Evolutionary conservation across 2,888 invertebrate species (phyloP).

Genomic region (Cryptocheilus praepositus): DNA sequence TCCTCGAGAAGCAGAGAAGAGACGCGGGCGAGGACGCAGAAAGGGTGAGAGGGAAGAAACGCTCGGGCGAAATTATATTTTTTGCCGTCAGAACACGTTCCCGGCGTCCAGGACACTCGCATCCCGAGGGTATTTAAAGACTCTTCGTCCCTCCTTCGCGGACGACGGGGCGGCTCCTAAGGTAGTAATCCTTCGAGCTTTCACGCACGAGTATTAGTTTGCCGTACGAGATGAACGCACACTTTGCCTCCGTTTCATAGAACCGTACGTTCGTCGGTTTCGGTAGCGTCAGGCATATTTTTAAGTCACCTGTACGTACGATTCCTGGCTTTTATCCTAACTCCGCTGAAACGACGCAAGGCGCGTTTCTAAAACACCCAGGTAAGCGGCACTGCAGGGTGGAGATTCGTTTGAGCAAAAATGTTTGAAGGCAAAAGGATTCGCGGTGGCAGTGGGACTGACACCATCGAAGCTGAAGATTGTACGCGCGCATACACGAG

Average conservation of each 20-base stretch:
- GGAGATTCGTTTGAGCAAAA: no score
- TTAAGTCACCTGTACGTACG: no score
- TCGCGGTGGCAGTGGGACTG: neutral
- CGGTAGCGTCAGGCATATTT: conserved; percentile 15
- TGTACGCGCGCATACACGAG: neutral
- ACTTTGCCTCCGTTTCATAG: no score
- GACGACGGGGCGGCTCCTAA: conserved; percentile 58
- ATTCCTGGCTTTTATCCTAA: no score
- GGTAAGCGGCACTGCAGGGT: no score
- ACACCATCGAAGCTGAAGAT: neutral
- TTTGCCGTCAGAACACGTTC: conserved; percentile 69
- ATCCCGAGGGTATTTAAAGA: conserved; percentile 73
- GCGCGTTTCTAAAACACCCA: no score
- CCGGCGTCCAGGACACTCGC: conserved; percentile 63
- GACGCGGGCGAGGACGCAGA: conserved; percentile 5
- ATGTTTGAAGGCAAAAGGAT: neutral
- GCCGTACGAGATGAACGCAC: conserved; percentile 35
- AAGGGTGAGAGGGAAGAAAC: conserved; percentile 4
- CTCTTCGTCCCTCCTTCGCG: conserved; percentile 65
- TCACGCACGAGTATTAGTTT: conserved; percentile 60
- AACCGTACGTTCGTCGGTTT: neutral
- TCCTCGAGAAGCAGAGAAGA: neutral
- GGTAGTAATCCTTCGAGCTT: conserved; percentile 70
- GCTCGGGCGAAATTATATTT: conserved; percentile 66
- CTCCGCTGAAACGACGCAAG: no score